phyloP scores from a whole-genome alignment of 2,888 invertebrate species.

The Nasonia oneida region DNA sequence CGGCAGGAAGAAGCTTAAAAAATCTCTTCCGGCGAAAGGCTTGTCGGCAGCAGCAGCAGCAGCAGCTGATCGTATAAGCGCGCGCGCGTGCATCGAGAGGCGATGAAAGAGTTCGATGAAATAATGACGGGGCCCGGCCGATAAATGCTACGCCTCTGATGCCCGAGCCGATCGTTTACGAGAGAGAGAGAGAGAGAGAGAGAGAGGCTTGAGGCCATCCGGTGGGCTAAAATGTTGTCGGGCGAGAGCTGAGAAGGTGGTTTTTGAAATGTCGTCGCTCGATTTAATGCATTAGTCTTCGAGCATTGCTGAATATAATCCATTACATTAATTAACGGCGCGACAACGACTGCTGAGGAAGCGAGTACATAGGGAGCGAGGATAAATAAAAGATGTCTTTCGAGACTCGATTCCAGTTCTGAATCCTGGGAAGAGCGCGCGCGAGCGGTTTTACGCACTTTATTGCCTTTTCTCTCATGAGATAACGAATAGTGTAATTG shows the following conservation, averaged over 20 bases:
- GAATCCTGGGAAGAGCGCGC: slow-evolving; percentile 10
- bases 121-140: slow-evolving; percentile 76
- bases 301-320: background rate
- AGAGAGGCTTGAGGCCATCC: slow-evolving; percentile 6
- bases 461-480: slow-evolving; percentile 22
- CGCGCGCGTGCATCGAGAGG: slow-evolving; percentile 57
- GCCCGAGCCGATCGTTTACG: slow-evolving; percentile 13
- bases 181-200: background rate
- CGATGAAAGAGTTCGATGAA: slow-evolving; percentile 77
- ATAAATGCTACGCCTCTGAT: slow-evolving; percentile 73
- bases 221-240: slow-evolving; percentile 4
- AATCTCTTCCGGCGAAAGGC: slow-evolving; percentile 61
- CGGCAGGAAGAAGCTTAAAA: slow-evolving; percentile 23
- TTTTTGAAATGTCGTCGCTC: background rate
- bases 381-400: slow-evolving; percentile 43
- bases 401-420: background rate
- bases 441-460: background rate
- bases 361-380: slow-evolving; percentile 46
- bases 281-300: background rate
- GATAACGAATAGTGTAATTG: slow-evolving; percentile 5
- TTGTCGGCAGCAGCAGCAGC: slow-evolving; percentile 15
- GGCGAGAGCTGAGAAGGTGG: background rate
- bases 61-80: slow-evolving; percentile 53
- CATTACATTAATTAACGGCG: background rate
- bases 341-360: background rate